Base-by-base conservation (phyloP, 2,888 invertebrate species). In the Carcina quercana region DNA sequence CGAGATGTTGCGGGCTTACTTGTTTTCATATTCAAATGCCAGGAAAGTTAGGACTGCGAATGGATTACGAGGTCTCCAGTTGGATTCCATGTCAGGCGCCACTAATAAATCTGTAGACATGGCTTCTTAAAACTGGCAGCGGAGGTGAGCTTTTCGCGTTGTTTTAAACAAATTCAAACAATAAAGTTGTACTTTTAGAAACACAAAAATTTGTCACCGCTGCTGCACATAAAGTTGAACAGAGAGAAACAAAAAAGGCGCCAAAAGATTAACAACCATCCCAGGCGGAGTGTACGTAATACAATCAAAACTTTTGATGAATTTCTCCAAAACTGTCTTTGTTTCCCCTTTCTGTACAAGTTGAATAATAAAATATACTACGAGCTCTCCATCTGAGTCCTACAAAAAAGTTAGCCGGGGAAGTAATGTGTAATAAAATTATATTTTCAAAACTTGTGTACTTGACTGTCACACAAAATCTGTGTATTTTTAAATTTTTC, bases 301-400 rank as follows among this genome's bases (percentile, higher is more conserved):
- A 71, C 68, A 78, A 80, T 80, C 76, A 75, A 78, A 82, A 82
- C 59, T 80, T 82, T 79, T 79, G 74, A 80, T 79, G 76, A 79
- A 80, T 75, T 79, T 66, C 66, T 53, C 47, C 60, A 65, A 70
- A 73, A 78, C 66, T 73, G 71, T 68, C 72, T 72, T 73, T 76
- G 75, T 73, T 75, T 72, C 68, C 69, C 68, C 70, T 71, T 73
- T 73, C 63, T 60, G 64, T 65, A 59, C 57, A 66, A 73, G 64
- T 72, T 70, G 58, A 67, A 73, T 74, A 73, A 75, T 71, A 73
- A 73, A 72, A 73, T 64, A 59, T 54, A 57, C 57, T 57, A 56
- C 61, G 53, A 57, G 50, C 53, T 49, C 52, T 56, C 54, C 53
- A 56, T 53, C 59, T 59, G 53, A 59, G 53, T 57, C 53, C 55